Conservation (phyloP, 2,113 vertebrate species). For the Oncorhynchus nerka region DNA sequence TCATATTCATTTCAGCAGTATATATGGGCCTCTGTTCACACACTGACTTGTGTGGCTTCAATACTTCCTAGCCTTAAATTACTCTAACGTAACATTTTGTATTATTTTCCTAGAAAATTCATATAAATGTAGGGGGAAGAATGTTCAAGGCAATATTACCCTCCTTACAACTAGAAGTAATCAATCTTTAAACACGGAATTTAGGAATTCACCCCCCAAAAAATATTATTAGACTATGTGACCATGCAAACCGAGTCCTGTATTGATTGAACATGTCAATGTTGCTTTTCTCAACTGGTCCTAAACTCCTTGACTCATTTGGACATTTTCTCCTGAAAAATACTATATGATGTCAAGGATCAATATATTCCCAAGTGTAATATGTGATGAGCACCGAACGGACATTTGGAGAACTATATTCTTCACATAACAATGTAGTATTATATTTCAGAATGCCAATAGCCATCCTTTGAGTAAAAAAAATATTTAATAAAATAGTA, state of each 20-base stretch:
- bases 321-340: not conserved
- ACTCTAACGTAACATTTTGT: not conserved
- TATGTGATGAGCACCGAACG: not conserved
- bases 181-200: not conserved
- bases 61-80: not conserved
- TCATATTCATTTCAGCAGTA: not conserved
- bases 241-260: not conserved
- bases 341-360: not conserved
- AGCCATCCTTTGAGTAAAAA: constrained; percentile 1
- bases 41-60: not conserved
- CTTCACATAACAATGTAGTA: not conserved
- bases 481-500: not conserved
- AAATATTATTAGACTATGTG: not conserved
- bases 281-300: not conserved
- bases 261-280: not conserved
- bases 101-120: not conserved
- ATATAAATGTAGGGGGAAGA: not conserved
- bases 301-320: not conserved
- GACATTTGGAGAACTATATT: not conserved
- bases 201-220: not conserved
- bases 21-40: not conserved
- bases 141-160: not conserved
- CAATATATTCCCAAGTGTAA: not conserved
- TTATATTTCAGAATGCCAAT: not conserved
- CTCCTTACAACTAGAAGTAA: not conserved